Evolutionary conservation across 2,888 invertebrate species (phyloP), one percentile per base, ranked within the genome.

Genomic region (Microplitis manilae): DNA sequence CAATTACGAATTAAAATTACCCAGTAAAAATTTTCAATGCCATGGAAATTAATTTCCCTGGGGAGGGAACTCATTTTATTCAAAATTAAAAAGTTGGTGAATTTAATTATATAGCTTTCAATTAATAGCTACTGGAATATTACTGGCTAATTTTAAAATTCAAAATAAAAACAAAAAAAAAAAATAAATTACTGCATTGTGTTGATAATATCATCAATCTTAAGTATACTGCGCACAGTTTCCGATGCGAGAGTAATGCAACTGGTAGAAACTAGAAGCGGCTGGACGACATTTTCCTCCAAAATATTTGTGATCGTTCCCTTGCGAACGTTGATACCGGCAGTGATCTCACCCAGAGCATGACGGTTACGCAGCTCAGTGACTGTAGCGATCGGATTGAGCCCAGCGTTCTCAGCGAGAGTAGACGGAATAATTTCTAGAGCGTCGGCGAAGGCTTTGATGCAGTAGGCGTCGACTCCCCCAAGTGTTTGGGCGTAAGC

Each of bases 151-250:
- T 50, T 50, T 50, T 8, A 1, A 50, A 50, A 13, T 9, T 50
- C 50, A 30, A 30, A 30, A 30, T 30, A 30, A 30, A 30, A 30
- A 13, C n/a, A n/a, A 9, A 70, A 70, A 70, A 30, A 20, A 30
- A 8, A 41, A 64, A 17, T 50, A 59, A 0, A 74, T 86, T 87
- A 89, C 73, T 89, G 86, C 77, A 84, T 86, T 0, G 89, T 88
- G 92, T 95, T 94, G 86, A 99, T 97, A 90, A 99, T 98, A 91
- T 99, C 99, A 91, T 99, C 99, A 87, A 99, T 99, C 92, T 99
- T 99, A 88, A 99, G 93, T 91, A 99, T 98, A 85, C 97, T 97
- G 85, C 98, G 94, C 80, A 99, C 97, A 72, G 98, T 98, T 92
- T 99, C 99, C 0, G 99, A 95, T 80, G 99, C 96, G 85, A 99